Conservation (phyloP, 2,113 vertebrate species). For the Diglossa brunneiventris region DNA sequence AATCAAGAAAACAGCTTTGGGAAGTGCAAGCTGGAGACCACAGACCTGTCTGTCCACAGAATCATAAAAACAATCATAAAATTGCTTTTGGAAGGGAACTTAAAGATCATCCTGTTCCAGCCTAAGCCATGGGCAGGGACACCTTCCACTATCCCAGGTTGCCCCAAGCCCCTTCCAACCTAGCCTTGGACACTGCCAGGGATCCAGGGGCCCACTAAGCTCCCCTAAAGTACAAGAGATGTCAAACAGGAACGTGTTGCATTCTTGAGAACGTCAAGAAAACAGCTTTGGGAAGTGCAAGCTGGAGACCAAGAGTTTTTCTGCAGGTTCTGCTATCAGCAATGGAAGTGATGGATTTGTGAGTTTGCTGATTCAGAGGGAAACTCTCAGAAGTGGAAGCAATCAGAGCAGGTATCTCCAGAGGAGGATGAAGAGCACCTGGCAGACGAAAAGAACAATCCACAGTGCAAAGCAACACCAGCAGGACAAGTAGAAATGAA, state of each 20-base stretch:
- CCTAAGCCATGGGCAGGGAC: no score
- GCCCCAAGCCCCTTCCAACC: no score
- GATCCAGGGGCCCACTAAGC: background rate
- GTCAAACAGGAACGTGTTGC: rapidly evolving
- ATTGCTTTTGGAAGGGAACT: no score
- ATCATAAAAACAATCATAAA: no score
- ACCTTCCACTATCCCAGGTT: no score
- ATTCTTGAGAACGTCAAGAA: background rate
- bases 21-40: background rate
- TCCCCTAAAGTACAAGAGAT: background rate
- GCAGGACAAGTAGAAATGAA: background rate
- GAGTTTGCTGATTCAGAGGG: background rate
- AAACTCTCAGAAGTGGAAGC: background rate
- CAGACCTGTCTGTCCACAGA: no score
- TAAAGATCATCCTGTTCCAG: no score
- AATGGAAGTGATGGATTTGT: background rate
- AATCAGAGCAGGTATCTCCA: background rate
- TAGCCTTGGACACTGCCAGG: no score
- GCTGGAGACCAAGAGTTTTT: background rate
- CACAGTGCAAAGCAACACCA: background rate
- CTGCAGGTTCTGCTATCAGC: background rate
- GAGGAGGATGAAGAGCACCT: background rate
- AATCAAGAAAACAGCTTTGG: background rate
- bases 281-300: background rate
- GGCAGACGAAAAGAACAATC: background rate